Evolutionary conservation across 2,113 vertebrate genomes (phyloP).

Genomic region (Scomber japonicus): DNA sequence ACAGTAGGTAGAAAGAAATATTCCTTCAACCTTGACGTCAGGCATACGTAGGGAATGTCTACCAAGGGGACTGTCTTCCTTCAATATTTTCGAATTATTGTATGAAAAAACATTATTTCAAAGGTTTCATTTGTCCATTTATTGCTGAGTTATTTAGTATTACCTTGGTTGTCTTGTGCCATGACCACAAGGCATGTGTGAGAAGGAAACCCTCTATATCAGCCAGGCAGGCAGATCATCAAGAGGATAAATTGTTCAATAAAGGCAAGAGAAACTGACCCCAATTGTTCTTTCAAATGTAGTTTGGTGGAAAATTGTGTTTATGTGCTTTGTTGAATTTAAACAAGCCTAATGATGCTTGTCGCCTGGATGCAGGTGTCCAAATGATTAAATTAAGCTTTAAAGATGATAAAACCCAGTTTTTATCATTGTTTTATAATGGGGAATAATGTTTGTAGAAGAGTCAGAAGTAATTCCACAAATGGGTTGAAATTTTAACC

Average conservation of each 20-base stretch:
- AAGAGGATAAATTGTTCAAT: slow-evolving; percentile 27
- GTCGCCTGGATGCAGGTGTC: slow-evolving; percentile 2
- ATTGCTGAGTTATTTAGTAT: neutral
- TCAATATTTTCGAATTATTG: neutral
- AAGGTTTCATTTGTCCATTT: slow-evolving; percentile 18
- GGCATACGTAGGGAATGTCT: slow-evolving; percentile 5
- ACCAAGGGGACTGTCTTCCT: neutral
- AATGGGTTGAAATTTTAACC: too few species aligned
- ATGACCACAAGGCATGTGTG: neutral
- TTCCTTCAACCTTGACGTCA: neutral
- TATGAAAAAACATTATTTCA: slow-evolving; percentile 1
- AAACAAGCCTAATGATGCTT: neutral
- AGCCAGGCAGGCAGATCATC: slow-evolving; percentile 16
- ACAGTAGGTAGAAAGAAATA: too few species aligned
- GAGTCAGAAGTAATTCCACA: too few species aligned
- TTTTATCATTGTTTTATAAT: too few species aligned
- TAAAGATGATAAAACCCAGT: neutral
- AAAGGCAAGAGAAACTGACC: slow-evolving; percentile 1
- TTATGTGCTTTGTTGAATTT: slow-evolving; percentile 9
- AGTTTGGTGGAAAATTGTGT: slow-evolving; percentile 28
- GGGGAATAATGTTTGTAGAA: too few species aligned
- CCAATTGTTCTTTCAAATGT: slow-evolving; percentile 17
- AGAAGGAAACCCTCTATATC: neutral
- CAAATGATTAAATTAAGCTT: neutral
- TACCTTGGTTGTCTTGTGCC: neutral